Conservation (phyloP, 35 echinoderm and acorn worm species). For the Apostichopus japonicus region DNA sequence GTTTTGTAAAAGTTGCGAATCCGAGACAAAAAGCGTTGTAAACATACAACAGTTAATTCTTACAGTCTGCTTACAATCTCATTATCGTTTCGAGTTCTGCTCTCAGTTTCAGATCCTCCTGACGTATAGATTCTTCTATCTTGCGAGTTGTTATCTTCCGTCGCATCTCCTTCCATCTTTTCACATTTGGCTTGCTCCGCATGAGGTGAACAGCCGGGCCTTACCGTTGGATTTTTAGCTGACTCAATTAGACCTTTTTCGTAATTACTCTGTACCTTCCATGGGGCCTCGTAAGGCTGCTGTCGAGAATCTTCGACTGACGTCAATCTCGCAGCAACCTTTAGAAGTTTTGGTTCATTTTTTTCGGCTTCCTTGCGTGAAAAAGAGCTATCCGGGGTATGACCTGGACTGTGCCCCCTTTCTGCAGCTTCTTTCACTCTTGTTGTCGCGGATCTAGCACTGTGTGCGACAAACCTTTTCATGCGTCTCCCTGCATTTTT, state of each 20-base stretch:
- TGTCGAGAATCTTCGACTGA: background rate
- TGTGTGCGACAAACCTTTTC: slow-evolving; percentile 47
- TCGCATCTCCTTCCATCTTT: too few species aligned
- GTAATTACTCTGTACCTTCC: background rate
- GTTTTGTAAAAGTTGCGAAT: too few species aligned
- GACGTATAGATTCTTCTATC: too few species aligned
- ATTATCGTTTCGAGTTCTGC: too few species aligned
- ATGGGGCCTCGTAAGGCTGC: background rate
- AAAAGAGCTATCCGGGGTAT: slow-evolving; percentile 24
- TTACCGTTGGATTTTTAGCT: background rate
- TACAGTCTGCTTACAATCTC: too few species aligned
- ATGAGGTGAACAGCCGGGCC: background rate
- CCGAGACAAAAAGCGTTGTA: too few species aligned
- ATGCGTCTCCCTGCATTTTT: slow-evolving; percentile 22
- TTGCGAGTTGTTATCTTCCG: too few species aligned
- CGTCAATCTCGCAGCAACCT: background rate
- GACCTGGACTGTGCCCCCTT: background rate
- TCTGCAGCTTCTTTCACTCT: slow-evolving; percentile 32
- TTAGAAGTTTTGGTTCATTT: background rate
- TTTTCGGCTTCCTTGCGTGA: background rate
- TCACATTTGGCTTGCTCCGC: background rate
- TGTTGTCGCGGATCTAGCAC: slow-evolving; percentile 25
- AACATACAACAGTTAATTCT: too few species aligned
- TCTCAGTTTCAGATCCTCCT: too few species aligned
- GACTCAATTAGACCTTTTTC: background rate